These are phyloP conservation scores for Falcunculus frontatus DNA, from an alignment of 2,113 vertebrate genomes.

Conservation along the genomic window DNA sequence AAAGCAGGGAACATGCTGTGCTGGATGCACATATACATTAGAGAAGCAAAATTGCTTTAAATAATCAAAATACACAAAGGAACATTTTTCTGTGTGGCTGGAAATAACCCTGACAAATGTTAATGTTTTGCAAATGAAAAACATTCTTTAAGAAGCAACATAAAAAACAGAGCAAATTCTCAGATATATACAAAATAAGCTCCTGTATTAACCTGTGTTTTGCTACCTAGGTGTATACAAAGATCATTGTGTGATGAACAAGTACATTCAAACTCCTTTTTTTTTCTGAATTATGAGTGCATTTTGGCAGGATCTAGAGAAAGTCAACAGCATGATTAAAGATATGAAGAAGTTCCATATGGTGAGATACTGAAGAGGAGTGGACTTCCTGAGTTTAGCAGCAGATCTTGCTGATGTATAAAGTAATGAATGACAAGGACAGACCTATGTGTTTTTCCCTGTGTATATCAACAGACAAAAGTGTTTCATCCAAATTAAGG, in stretches of 20 bases:
- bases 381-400: background rate
- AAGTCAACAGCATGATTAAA: constrained; percentile 32
- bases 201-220: background rate
- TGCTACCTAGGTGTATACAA: background rate
- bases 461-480: background rate
- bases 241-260: constrained; percentile 22
- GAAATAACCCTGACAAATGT: constrained; percentile 75
- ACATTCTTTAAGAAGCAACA: constrained; percentile 65
- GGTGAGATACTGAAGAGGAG: background rate
- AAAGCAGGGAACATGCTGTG: constrained; percentile 64
- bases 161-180: background rate
- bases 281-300: background rate
- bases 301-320: background rate
- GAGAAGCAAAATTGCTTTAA: constrained; percentile 75
- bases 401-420: constrained; percentile 20
- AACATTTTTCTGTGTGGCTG: constrained; percentile 69
- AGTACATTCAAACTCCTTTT: background rate
- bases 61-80: constrained; percentile 77
- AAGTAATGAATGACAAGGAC: constrained; percentile 6
- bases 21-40: constrained; percentile 57
- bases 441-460: background rate
- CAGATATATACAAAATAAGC: background rate
- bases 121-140: constrained; percentile 71
- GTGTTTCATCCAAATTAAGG: background rate
- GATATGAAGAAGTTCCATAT: constrained; percentile 12